Conservation (phyloP, 2,797 vertebrate genomes). For the Spondyliosoma cantharus region DNA sequence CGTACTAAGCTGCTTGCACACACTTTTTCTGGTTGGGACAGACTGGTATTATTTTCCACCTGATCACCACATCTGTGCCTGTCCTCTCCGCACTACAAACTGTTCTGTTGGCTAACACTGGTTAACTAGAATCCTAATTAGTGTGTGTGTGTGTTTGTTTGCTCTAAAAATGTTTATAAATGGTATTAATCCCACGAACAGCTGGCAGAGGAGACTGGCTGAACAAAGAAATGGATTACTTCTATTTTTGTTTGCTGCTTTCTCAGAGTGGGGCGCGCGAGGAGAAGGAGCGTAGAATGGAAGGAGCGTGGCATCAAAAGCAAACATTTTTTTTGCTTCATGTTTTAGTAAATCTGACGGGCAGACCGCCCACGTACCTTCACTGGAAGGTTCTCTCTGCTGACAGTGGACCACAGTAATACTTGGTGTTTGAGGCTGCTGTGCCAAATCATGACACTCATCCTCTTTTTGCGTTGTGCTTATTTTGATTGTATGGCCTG, state of each 20-base stretch:
- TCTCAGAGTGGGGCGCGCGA: neutral
- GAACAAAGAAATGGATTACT: conserved; percentile 36
- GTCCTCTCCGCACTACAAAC: neutral
- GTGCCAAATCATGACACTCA: conserved; percentile 23
- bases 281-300: conserved; percentile 6
- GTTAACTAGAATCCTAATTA: conserved; percentile 23
- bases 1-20: too few species aligned
- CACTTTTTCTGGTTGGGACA: too few species aligned
- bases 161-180: conserved; percentile 11
- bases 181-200: conserved; percentile 2
- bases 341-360: conserved; percentile 43
- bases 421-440: conserved; percentile 30
- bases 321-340: conserved; percentile 24
- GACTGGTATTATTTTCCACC: neutral
- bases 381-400: conserved; percentile 13
- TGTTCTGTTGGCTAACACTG: neutral
- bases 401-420: conserved; percentile 35
- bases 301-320: conserved; percentile 15
- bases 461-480: conserved; percentile 38
- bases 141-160: neutral
- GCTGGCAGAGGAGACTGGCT: neutral
- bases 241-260: conserved; percentile 47
- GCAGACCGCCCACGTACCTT: conserved; percentile 21
- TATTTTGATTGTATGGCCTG: conserved; percentile 19
- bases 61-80: neutral